phyloP scores from a whole-genome alignment of 2,888 invertebrate genomes.

The Zaprionus lineosus region DNA sequence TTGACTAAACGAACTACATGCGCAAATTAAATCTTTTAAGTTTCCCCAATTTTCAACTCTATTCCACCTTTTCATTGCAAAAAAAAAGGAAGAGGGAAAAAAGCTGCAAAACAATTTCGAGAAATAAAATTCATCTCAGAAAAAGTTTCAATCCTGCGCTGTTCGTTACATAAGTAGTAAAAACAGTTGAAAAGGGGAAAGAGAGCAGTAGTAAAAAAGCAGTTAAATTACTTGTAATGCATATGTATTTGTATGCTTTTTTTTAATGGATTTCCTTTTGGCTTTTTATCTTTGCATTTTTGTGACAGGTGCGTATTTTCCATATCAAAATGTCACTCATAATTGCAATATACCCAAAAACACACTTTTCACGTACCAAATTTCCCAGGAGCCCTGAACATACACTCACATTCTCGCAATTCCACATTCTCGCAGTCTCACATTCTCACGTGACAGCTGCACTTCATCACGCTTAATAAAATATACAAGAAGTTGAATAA shows the following conservation, averaged over 20 bases:
- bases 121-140: too few relatives aligned
- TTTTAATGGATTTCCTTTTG: neutral
- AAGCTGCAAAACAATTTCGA: too few relatives aligned
- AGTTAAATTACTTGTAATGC: neutral
- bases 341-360: conserved; percentile 24
- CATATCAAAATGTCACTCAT: conserved; percentile 46
- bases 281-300: too few relatives aligned
- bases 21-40: conserved; percentile 60
- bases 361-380: conserved; percentile 1
- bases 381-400: neutral
- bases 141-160: too few relatives aligned
- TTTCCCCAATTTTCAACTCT: too few relatives aligned
- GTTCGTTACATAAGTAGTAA: too few relatives aligned
- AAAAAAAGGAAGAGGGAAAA: too few relatives aligned
- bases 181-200: too few relatives aligned
- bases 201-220: too few relatives aligned
- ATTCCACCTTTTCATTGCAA: too few relatives aligned
- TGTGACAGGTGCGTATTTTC: conserved; percentile 34
- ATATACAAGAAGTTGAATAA: neutral
- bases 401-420: too few relatives aligned
- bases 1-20: conserved; percentile 39
- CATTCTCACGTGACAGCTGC: conserved; percentile 40
- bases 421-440: conserved; percentile 13
- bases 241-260: neutral
- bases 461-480: conserved; percentile 38